Conservation (phyloP, 2,888 invertebrate genomes). For the Drosophila yooni region DNA sequence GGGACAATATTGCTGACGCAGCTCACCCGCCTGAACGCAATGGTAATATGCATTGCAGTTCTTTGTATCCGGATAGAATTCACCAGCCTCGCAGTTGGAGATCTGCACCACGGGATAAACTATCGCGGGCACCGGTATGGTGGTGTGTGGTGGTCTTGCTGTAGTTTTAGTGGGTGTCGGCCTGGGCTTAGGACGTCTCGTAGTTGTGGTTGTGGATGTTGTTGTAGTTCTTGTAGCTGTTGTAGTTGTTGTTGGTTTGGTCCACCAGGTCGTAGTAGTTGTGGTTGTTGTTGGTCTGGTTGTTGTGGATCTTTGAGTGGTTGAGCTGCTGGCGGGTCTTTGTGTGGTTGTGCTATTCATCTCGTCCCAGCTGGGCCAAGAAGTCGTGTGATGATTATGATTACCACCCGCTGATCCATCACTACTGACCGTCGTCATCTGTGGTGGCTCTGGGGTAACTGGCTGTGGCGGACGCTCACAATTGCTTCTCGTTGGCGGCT, state of each 20-base stretch:
- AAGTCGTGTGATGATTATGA: constrained; percentile 71
- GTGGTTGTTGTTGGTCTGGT: constrained; percentile 66
- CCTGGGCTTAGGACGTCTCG: constrained; percentile 70
- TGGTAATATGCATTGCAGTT: constrained; percentile 92
- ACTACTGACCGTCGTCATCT: constrained; percentile 89
- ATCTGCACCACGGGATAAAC: constrained; percentile 84
- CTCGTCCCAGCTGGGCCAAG: constrained; percentile 77
- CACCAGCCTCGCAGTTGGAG: constrained; percentile 85
- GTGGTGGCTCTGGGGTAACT: constrained; percentile 91
- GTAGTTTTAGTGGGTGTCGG: constrained; percentile 69
- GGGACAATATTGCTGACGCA: constrained; percentile 90
- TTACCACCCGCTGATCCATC: constrained; percentile 83
- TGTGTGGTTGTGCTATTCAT: constrained; percentile 67
- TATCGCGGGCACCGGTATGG: constrained; percentile 85
- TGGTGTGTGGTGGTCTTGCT: constrained; percentile 72
- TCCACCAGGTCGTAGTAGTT: constrained; percentile 85
- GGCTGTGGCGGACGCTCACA: constrained; percentile 91
- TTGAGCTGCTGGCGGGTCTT: constrained; percentile 50
- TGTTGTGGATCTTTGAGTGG: constrained; percentile 60
- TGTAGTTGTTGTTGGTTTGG: constrained; percentile 9
- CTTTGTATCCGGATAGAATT: constrained; percentile 87
- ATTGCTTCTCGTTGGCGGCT: constrained; percentile 86
- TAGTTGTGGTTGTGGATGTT: constrained; percentile 58
- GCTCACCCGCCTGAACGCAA: constrained; percentile 89
- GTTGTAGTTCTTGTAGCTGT: constrained; percentile 3